phyloP scores from a whole-genome alignment of 2,797 vertebrate species.

The Kryptolebias ocellatus region DNA sequence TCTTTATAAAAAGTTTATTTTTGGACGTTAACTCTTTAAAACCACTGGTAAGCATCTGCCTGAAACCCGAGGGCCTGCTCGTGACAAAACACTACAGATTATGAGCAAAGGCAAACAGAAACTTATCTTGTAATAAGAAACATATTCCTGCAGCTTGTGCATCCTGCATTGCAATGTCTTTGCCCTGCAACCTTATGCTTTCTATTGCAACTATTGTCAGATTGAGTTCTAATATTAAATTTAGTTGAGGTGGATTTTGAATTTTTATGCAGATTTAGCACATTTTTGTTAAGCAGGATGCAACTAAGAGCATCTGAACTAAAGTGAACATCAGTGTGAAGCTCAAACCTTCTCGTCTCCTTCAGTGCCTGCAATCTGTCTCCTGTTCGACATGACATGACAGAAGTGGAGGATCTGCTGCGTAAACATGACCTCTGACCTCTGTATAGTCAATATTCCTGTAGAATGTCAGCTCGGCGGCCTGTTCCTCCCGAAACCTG shows the following conservation, averaged over 20 bases:
- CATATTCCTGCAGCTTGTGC: background rate
- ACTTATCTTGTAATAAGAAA: too few relatives aligned
- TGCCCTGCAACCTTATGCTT: constrained; percentile 30
- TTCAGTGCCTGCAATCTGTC: constrained; percentile 36
- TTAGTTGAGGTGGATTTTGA: constrained; percentile 29
- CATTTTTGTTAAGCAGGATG: constrained; percentile 1
- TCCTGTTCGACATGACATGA: constrained; percentile 40
- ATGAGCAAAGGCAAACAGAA: constrained; percentile 33
- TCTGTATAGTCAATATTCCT: constrained; percentile 60
- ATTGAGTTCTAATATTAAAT: constrained; percentile 20
- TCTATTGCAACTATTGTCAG: background rate
- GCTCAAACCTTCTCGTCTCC: constrained; percentile 19
- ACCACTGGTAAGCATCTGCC: constrained; percentile 24
- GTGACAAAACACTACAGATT: constrained; percentile 24
- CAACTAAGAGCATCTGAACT: constrained; percentile 27
- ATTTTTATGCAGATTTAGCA: constrained; percentile 25
- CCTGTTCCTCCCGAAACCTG: constrained; percentile 14
- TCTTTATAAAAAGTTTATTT: constrained; percentile 31
- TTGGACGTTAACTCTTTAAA: constrained; percentile 21
- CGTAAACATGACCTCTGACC: constrained; percentile 70
- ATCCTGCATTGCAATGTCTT: constrained; percentile 11
- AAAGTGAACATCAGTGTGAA: constrained; percentile 29
- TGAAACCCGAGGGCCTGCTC: constrained; percentile 49
- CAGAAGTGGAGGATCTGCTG: constrained; percentile 65
- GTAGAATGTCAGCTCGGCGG: constrained; percentile 47